Conservation (phyloP, 2,113 vertebrate species). For the Bos javanicus region DNA sequence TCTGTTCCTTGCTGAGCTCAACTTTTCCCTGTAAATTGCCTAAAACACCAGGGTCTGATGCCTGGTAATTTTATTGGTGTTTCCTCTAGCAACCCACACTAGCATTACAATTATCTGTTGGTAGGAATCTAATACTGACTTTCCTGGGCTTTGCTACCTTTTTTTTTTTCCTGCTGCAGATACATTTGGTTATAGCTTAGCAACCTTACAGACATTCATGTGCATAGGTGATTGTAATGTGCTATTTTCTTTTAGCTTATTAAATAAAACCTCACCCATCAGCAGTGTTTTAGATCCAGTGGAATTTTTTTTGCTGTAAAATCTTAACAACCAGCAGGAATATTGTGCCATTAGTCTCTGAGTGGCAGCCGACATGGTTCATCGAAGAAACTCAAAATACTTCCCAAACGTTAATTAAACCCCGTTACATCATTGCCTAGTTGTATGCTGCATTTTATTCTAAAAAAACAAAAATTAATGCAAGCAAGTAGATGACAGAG, state of each 20-base stretch:
- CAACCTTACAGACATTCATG: neutral
- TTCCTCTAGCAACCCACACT: neutral
- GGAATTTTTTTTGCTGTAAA: slow-evolving; percentile 58
- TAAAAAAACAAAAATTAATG: neutral
- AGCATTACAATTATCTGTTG: neutral
- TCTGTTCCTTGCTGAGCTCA: slow-evolving; percentile 36
- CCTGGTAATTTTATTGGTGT: neutral
- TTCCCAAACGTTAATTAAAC: slow-evolving; percentile 60
- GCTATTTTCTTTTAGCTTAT: slow-evolving; percentile 50
- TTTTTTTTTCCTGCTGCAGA: neutral
- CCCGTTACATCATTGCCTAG: neutral
- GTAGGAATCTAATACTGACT: neutral
- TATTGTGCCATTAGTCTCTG: neutral
- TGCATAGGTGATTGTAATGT: neutral
- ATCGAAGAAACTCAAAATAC: slow-evolving; percentile 47
- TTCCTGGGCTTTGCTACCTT: neutral
- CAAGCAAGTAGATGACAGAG: slow-evolving; percentile 34
- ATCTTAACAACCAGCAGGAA: slow-evolving; percentile 34
- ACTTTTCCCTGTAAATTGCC: neutral
- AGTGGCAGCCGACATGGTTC: slow-evolving; percentile 36
- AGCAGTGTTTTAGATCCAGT: slow-evolving; percentile 6
- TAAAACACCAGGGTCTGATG: neutral
- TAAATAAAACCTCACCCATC: slow-evolving; percentile 42
- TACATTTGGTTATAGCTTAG: neutral
- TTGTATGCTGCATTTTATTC: neutral